Conservation (phyloP, 2,113 vertebrate genomes). For the Catharus minimus region DNA sequence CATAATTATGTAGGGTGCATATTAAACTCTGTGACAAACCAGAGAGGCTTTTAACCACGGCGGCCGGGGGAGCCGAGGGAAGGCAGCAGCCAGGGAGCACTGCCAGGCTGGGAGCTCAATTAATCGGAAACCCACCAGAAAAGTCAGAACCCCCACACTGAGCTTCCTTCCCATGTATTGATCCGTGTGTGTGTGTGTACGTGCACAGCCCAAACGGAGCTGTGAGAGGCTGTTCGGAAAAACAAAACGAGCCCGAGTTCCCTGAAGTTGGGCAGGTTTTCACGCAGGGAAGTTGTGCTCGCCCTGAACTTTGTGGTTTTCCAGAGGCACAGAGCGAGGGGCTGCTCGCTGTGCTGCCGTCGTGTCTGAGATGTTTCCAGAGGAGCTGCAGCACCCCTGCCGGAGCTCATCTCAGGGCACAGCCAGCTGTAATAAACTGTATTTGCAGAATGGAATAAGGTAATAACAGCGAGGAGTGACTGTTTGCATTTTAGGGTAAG, state of each 20-base stretch:
- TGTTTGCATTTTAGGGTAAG: neutral
- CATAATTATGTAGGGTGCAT: constrained; percentile 99
- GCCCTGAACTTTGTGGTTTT: neutral
- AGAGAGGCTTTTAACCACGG: constrained; percentile 97
- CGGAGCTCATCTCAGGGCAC: neutral
- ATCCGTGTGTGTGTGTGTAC: rapidly evolving
- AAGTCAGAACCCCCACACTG: constrained; percentile 17
- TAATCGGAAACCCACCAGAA: constrained; percentile 77
- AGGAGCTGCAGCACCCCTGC: neutral
- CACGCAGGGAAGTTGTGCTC: neutral
- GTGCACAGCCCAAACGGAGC: neutral
- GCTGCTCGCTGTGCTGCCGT: neutral
- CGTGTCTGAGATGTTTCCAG: neutral
- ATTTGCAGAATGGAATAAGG: neutral
- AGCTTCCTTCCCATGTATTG: rapidly evolving
- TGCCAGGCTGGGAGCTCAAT: constrained; percentile 85
- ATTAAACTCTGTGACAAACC: constrained; percentile 99
- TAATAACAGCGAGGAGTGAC: neutral
- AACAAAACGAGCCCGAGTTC: neutral
- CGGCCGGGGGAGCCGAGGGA: constrained; percentile 84
- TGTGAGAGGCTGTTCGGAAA: rapidly evolving
- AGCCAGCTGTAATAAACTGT: neutral
- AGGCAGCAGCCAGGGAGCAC: constrained; percentile 82
- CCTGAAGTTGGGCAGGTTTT: neutral
- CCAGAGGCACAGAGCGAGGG: neutral